Evolutionary conservation across 2,797 vertebrate species (phyloP).

Genomic region (Myotis pilosus): DNA sequence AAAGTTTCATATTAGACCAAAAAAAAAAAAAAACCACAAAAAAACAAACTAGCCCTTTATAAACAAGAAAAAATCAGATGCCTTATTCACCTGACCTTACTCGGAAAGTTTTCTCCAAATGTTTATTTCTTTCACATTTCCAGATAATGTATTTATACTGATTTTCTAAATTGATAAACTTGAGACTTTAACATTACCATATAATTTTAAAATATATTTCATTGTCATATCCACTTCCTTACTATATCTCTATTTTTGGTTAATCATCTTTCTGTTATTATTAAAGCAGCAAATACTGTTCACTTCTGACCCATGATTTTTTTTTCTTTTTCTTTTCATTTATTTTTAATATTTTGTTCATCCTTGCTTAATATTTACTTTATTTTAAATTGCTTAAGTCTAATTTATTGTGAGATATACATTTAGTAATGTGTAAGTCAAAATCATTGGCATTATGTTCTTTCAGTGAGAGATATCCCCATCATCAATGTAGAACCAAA

Average conservation of each 20-base stretch:
- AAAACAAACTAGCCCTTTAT: neutral
- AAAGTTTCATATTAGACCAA: no score
- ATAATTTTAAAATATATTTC: neutral
- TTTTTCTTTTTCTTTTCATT: neutral
- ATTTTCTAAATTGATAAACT: neutral
- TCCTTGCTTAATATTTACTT: neutral
- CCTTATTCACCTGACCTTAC: neutral
- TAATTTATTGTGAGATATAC: neutral
- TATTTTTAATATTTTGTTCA: neutral
- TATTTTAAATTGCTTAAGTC: neutral
- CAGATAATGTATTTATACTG: neutral
- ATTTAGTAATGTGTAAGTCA: neutral
- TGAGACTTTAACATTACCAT: neutral
- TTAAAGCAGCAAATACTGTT: neutral
- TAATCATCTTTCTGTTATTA: neutral
- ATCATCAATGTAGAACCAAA: neutral
- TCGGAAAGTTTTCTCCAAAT: neutral
- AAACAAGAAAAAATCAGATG: neutral
- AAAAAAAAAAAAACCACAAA: no score
- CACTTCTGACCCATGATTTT: neutral
- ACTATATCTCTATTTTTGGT: neutral
- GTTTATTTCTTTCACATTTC: neutral
- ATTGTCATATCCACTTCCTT: neutral
- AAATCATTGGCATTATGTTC: neutral
- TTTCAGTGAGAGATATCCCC: neutral